Base-by-base conservation (phyloP, 2,797 vertebrate species). In the Argentina silus region DNA sequence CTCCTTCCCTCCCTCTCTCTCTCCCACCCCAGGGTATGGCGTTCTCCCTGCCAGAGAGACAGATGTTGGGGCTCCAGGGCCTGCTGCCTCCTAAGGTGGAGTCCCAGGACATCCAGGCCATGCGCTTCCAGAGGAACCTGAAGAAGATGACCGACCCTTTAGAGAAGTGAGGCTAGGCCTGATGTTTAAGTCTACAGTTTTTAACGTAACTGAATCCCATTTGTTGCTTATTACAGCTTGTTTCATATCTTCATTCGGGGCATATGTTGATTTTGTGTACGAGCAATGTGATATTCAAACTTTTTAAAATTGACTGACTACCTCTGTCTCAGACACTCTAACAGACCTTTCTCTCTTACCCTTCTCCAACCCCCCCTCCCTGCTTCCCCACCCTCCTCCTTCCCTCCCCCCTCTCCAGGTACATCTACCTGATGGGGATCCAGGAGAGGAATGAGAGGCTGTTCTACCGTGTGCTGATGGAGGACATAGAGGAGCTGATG, bases 371-470 rank as follows among this genome's bases (percentile, higher is more conserved):
- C 0, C 69, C 6, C 0, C 42, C 12, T 53, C 7, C 43, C 45
- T 42, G 1, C 44, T 6, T 43, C 17, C 11, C 9, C 10, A 5
- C 14, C 42, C 3, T 17, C 19, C 11, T 19, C 2, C 27, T 4
- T 36, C 27, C 27, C 27, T 36, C 27, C 21, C 69, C 67, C 67
- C n/a, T 72, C 62, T 80, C 1, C 86, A 99, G 98, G 81, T 99
- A 98, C 51, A 93, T 99, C 84, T 99, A 99, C 72, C 90, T 99
- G 56, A 99, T 99, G 97, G 98, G 98, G 51, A 96, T 99, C 75
- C 97, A 99, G 82, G 98, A 99, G 87, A 95, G 98, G 61, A 99
- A 99, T 0, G 98, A 98, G 74, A 95, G 96, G 15, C 82, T 99
- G 11, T 99, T 99, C 85, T 99, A 99, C 51, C 89, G 97, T 11